phyloP scores from a whole-genome alignment of 1,140 invertebrate species.

The Monomorium pharaonis region DNA sequence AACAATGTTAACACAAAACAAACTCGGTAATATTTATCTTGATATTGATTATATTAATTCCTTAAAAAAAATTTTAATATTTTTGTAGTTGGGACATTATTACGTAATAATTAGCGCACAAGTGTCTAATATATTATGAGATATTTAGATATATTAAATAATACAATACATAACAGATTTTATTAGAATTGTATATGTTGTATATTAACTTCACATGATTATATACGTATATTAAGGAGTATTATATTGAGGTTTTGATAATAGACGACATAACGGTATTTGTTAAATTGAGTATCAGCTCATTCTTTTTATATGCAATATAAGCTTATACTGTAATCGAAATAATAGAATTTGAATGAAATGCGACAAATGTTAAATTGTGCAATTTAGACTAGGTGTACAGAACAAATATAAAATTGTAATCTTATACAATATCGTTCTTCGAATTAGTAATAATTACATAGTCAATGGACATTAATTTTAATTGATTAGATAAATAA shows the following conservation, averaged over 20 bases:
- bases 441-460: slow-evolving; percentile 11
- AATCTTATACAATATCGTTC: slow-evolving; percentile 17
- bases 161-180: slow-evolving; percentile 10
- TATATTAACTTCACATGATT: background rate
- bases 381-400: slow-evolving; percentile 36
- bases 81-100: slow-evolving; percentile 6
- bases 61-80: background rate
- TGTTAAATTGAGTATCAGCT: slow-evolving; percentile 58
- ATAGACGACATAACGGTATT: slow-evolving; percentile 41
- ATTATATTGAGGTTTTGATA: slow-evolving; percentile 37
- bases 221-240: slow-evolving; percentile 17
- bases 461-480: slow-evolving; percentile 10
- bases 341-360: background rate
- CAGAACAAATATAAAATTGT: slow-evolving; percentile 9
- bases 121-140: slow-evolving; percentile 44
- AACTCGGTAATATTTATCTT: slow-evolving; percentile 6
- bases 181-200: slow-evolving; percentile 43
- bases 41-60: slow-evolving; percentile 7
- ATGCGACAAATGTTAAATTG: background rate
- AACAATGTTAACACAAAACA: background rate
- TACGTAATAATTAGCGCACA: slow-evolving; percentile 58
- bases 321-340: background rate
- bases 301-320: slow-evolving; percentile 66
- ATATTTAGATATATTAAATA: slow-evolving; percentile 26
- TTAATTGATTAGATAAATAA: slow-evolving; percentile 40